Conservation (phyloP, 2,113 vertebrate genomes). For the Bubalus kerabau region DNA sequence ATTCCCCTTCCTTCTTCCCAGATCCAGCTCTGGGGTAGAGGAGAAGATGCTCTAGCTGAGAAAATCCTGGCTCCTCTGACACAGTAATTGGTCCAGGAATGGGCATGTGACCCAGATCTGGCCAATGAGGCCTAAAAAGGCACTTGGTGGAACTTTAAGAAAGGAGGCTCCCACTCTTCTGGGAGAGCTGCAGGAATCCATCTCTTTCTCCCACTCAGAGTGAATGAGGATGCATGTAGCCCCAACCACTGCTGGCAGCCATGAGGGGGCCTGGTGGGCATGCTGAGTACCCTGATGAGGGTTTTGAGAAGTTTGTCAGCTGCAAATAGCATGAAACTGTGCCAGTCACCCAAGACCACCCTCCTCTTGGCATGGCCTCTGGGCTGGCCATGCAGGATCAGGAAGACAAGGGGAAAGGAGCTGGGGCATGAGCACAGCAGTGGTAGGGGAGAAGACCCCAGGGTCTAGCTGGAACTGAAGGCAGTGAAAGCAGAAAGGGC, state of each 20-base stretch:
- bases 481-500: background rate
- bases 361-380: background rate
- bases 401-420: background rate
- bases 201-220: background rate
- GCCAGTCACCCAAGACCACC: background rate
- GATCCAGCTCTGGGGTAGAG: too few species aligned
- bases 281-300: background rate
- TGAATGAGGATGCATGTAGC: background rate
- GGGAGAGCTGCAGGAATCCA: background rate
- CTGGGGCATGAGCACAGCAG: too few species aligned
- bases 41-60: background rate
- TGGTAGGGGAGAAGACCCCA: background rate
- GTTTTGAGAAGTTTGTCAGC: background rate
- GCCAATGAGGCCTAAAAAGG: background rate
- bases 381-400: background rate
- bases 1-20: background rate
- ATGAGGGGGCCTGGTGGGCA: rapidly evolving
- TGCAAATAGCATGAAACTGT: background rate
- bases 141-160: background rate
- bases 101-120: background rate
- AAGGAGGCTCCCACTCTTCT: background rate
- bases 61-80: background rate
- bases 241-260: background rate
- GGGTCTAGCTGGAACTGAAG: background rate
- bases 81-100: background rate